Conservation (phyloP, 2,113 vertebrate genomes). For the Apaloderma vittatum region DNA sequence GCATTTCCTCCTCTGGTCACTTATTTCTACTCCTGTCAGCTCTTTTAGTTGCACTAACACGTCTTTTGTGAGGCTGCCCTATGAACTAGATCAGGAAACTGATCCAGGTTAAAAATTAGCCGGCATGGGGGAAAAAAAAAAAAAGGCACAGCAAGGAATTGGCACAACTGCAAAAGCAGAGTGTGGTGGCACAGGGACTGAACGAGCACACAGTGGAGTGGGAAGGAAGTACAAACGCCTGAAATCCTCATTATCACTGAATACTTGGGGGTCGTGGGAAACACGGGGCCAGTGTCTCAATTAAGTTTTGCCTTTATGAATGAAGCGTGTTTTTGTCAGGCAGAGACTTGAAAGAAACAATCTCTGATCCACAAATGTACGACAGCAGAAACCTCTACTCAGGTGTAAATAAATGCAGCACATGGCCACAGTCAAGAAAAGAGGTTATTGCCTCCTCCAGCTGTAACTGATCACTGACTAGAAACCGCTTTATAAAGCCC, state of each 20-base stretch:
- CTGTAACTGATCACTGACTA: neutral
- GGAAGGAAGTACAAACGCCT: neutral
- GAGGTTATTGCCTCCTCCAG: neutral
- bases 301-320: neutral
- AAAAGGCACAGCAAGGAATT: neutral
- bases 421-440: neutral
- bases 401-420: neutral
- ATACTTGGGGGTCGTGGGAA: neutral
- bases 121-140: neutral
- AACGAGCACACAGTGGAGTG: neutral
- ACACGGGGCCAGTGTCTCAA: neutral
- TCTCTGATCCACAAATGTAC: neutral
- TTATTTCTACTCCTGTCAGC: slow-evolving; percentile 62
- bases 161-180: slow-evolving; percentile 21
- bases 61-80: slow-evolving; percentile 35
- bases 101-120: slow-evolving; percentile 68
- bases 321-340: neutral
- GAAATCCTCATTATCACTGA: slow-evolving; percentile 9
- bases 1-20: slow-evolving; percentile 54
- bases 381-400: neutral
- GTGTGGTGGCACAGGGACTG: neutral
- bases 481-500: neutral
- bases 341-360: neutral
- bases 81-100: slow-evolving; percentile 48
- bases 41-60: neutral